Evolutionary conservation across 1,140 invertebrate species (phyloP).

Genomic region (Linepithema humile): DNA sequence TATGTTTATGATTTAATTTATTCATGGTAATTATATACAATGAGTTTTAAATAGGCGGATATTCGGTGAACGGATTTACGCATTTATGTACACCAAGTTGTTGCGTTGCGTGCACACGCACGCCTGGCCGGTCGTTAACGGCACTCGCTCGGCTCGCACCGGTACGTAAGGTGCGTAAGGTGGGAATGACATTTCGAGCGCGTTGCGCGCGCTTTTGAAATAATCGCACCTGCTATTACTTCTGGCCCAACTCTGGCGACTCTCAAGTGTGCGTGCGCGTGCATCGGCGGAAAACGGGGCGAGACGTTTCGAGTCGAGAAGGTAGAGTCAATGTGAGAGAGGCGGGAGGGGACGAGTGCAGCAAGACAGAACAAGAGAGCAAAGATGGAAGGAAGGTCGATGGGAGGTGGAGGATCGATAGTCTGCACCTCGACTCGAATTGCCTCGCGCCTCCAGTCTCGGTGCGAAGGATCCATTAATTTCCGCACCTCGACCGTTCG

Average conservation of each 20-base stretch:
- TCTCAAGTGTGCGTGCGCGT: not conserved
- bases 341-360: not conserved
- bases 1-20: not conserved
- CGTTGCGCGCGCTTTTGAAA: conserved; percentile 68
- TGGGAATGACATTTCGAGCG: conserved; percentile 74
- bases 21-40: not conserved
- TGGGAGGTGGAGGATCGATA: conserved; percentile 65
- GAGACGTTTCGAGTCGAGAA: conserved; percentile 24
- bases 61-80: conserved; percentile 5
- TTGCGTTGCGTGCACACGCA: conserved; percentile 46
- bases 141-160: conserved; percentile 53
- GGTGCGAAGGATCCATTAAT: conserved; percentile 59
- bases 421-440: conserved; percentile 44
- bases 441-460: conserved; percentile 41
- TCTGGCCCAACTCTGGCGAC: not conserved
- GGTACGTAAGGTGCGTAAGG: conserved; percentile 1
- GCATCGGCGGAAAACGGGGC: conserved; percentile 7
- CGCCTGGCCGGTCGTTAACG: conserved; percentile 65
- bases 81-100: not conserved
- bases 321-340: conserved; percentile 9
- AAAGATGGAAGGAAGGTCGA: conserved; percentile 38
- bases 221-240: conserved; percentile 73
- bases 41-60: not conserved
- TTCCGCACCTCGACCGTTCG: conserved; percentile 14
- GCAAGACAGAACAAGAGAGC: conserved; percentile 24